Evolutionary conservation across 2,888 invertebrate species (phyloP).

Genomic region (Taphrorychus bicolor): DNA sequence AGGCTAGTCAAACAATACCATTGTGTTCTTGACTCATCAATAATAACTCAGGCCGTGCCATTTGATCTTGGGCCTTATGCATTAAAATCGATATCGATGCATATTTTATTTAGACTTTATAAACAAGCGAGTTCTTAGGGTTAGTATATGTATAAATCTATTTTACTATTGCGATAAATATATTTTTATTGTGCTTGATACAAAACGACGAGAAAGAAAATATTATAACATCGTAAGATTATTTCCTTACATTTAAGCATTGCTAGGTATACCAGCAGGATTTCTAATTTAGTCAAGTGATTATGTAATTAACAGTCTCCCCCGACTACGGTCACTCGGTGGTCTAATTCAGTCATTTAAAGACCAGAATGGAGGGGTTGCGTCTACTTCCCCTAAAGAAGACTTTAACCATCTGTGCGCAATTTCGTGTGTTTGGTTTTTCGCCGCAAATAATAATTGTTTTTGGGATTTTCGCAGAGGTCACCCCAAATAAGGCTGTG

Average conservation of each 20-base stretch:
- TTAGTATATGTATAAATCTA: too few species aligned
- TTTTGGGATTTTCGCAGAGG: slow-evolving; percentile 11
- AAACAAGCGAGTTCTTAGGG: too few species aligned
- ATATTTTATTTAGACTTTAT: neutral
- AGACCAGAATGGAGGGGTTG: slow-evolving; percentile 40
- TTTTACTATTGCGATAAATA: too few species aligned
- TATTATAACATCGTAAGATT: too few species aligned
- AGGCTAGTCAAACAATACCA: slow-evolving; percentile 27
- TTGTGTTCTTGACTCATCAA: slow-evolving; percentile 14
- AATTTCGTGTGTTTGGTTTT: slow-evolving; percentile 42
- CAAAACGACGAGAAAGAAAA: too few species aligned
- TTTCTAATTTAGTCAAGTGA: neutral
- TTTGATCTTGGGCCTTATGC: slow-evolving; percentile 8
- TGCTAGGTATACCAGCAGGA: too few species aligned
- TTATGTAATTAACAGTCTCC: slow-evolving; percentile 19
- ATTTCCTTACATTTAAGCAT: too few species aligned
- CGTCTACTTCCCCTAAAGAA: slow-evolving; percentile 37
- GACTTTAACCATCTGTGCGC: slow-evolving; percentile 45
- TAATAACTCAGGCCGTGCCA: slow-evolving; percentile 8
- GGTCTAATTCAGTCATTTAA: slow-evolving; percentile 55
- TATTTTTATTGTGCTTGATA: too few species aligned
- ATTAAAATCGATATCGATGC: slow-evolving; percentile 46
- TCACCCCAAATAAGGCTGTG: neutral
- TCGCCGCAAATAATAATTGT: slow-evolving; percentile 44
- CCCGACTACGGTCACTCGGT: slow-evolving; percentile 47